Conservation (phyloP, 2,797 vertebrate species). For the Perodicticus potto region DNA sequence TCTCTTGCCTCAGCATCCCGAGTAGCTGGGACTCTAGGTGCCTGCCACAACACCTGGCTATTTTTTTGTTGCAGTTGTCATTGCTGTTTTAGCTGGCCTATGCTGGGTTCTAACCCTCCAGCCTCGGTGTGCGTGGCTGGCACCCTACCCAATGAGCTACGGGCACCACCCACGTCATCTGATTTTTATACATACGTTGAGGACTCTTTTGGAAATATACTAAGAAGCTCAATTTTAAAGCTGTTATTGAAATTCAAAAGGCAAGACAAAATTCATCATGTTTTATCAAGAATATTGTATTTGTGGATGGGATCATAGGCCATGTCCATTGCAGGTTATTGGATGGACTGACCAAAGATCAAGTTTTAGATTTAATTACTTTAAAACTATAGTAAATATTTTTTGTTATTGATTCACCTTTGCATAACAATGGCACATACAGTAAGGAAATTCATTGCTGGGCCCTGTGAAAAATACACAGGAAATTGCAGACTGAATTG, state of each 20-base stretch:
- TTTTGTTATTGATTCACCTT: not conserved
- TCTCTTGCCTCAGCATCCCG: too few relatives aligned
- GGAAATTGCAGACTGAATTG: not conserved
- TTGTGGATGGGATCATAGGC: not conserved
- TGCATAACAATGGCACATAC: not conserved
- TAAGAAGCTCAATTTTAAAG: not conserved
- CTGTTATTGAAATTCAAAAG: not conserved
- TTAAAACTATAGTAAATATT: not conserved
- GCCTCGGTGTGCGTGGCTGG: too few relatives aligned
- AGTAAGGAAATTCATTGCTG: not conserved
- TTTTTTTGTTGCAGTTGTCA: too few relatives aligned
- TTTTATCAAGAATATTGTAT: not conserved
- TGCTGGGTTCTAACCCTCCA: too few relatives aligned
- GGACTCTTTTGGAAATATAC: not conserved
- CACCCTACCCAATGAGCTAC: too few relatives aligned
- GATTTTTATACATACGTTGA: not conserved
- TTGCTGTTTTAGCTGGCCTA: too few relatives aligned
- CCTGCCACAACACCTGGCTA: too few relatives aligned
- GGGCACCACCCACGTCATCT: not conserved
- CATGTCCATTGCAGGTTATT: not conserved
- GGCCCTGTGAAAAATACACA: not conserved
- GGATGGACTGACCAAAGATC: not conserved
- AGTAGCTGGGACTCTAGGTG: too few relatives aligned
- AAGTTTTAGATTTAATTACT: not conserved
- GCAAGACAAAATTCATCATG: not conserved